These are phyloP conservation scores for Nemotelus pantherinus DNA, from an alignment of 2,888 invertebrate genomes.

Conservation along the genomic window DNA sequence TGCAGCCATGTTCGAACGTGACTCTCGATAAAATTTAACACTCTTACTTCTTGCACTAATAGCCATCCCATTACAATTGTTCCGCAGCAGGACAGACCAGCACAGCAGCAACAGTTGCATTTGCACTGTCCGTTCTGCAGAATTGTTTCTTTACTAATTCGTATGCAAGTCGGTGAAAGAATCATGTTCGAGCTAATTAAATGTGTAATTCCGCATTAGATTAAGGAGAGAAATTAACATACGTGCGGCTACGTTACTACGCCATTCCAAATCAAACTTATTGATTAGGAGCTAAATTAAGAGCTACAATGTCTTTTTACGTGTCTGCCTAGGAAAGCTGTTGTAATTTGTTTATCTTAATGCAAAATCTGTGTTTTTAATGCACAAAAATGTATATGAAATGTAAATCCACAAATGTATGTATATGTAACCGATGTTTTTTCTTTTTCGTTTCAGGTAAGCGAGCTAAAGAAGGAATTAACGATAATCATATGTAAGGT, in stretches of 20 bases:
- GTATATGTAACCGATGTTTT: no score
- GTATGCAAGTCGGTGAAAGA: conserved; percentile 23
- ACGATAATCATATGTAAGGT: no score
- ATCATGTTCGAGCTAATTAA: conserved; percentile 39
- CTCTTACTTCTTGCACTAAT: conserved; percentile 8
- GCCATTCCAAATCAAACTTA: conserved; percentile 3
- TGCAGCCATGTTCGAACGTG: conserved; percentile 28
- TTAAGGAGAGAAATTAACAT: conserved; percentile 29
- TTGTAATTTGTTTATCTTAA: conserved; percentile 29
- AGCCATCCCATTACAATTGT: not conserved
- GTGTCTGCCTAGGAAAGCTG: not conserved
- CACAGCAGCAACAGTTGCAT: not conserved
- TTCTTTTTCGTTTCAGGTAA: no score
- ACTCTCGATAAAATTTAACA: conserved; percentile 39
- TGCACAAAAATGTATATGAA: conserved; percentile 23
- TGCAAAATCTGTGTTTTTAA: conserved; percentile 35
- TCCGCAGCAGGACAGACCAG: not conserved
- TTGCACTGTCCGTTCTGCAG: not conserved
- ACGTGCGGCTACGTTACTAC: not conserved
- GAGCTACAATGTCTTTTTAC: not conserved
- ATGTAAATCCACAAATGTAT: no score
- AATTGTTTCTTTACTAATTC: conserved; percentile 12
- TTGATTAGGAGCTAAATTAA: not conserved
- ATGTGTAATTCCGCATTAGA: conserved; percentile 41
- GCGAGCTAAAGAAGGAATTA: no score